Evolutionary conservation across 2,797 vertebrate genomes (phyloP), one percentile per base, ranked within the genome.

Genomic region (Phoeniculus purpureus): DNA sequence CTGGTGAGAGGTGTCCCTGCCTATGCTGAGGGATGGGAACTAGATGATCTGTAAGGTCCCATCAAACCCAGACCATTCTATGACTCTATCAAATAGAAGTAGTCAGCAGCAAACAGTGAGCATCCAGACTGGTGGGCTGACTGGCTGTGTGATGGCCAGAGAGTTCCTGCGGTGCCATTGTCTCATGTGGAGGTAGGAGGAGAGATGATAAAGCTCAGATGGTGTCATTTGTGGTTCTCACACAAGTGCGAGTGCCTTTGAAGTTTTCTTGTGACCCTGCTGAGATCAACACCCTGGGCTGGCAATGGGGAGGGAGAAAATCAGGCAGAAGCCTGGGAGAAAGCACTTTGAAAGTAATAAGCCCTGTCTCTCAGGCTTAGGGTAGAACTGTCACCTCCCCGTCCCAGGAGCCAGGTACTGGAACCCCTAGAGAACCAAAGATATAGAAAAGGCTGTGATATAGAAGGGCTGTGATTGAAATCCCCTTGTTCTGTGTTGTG

Each of bases 191-290:
- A 82, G 72, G 45, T 65, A 59, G 61, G 55, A 75, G 21, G 52
- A 68, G 84, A 88, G 73, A 29, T 16, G 67, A 82, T 82, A 68
- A 59, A 45, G 55, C 45, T 90, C 68, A 77, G 58, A 89, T 26
- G 34, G 88, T 56, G 81, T 64, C 21, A 31, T 58, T 80, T 22
- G 1, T 51, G 79, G 32, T 62, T 73, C 55, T 81, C 65, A 65
- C 0, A 4, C 26, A 26, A 73, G 65, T 61, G 88, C 47, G 56
- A 96, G 47, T 21, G 14, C 22, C 84, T 96, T 93, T 94, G 91
- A 92, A 92, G 89, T 93, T 81, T 77, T 4, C 51, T 65, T 76
- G 72, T 68, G 81, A 68, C 65, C 74, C 65, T 83, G 89, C 68
- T 87, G 89, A 89, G 94, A 92, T 93, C 86, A 93, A 61, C 84